Conservation (phyloP, 1,140 invertebrate species). For the Zaprionus kolodkinae region DNA sequence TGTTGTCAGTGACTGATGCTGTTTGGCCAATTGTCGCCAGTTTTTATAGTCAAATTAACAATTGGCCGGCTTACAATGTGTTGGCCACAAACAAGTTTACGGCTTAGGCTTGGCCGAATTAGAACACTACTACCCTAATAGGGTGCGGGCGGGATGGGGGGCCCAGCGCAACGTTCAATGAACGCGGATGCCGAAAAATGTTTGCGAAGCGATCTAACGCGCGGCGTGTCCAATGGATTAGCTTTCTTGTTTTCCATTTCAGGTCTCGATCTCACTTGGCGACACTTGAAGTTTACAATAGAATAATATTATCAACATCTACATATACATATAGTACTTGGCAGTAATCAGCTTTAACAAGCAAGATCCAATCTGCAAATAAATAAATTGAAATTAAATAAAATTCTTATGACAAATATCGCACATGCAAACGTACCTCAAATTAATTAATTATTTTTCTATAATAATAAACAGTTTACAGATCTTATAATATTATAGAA, state of each 20-base stretch:
- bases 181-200: conserved; percentile 75
- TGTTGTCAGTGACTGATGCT: conserved; percentile 68
- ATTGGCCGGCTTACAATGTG: conserved; percentile 12
- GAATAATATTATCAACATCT: conserved; percentile 53
- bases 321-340: conserved; percentile 12
- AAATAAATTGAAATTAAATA: neutral
- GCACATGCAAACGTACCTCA: neutral
- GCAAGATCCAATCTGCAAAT: conserved; percentile 1
- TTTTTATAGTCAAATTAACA: conserved; percentile 65
- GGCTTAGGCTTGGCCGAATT: conserved; percentile 67
- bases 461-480: too few species aligned
- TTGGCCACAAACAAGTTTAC: conserved; percentile 63
- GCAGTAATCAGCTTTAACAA: conserved; percentile 8
- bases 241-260: conserved; percentile 44
- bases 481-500: too few species aligned
- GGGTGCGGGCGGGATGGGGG: too few species aligned
- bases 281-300: conserved; percentile 51
- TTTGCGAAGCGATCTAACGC: conserved; percentile 42
- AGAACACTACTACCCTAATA: conserved; percentile 71
- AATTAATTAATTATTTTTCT: too few species aligned
- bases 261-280: neutral
- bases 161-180: conserved; percentile 69
- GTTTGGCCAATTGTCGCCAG: conserved; percentile 49
- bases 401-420: neutral
- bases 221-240: conserved; percentile 80